phyloP scores from a whole-genome alignment of 2,113 vertebrate genomes.

The Octodon degus region DNA sequence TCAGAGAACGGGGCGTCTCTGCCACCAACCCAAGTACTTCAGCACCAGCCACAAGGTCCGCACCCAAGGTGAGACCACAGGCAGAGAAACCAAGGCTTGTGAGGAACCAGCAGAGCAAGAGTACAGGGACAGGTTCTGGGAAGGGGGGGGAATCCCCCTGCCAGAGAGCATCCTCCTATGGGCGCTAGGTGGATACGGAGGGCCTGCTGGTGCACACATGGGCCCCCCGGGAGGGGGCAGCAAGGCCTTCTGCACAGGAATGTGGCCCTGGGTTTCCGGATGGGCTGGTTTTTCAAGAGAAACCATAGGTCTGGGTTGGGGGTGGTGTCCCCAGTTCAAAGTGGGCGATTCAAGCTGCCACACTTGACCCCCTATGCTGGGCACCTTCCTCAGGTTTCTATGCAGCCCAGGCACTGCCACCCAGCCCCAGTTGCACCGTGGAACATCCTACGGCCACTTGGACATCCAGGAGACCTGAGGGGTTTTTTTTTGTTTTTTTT shows the following conservation, averaged over 20 bases:
- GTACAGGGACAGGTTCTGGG: not conserved
- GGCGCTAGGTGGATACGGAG: not conserved
- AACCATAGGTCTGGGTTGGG: not conserved
- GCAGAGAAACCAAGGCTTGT: rapidly evolving
- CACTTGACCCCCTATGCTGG: not conserved
- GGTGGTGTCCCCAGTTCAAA: not conserved
- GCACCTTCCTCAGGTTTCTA: not conserved
- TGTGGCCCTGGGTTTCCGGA: slow-evolving; percentile 7
- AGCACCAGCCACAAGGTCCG: not conserved
- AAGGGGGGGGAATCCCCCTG: not conserved
- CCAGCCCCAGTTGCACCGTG: rapidly evolving
- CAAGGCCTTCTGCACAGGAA: not conserved
- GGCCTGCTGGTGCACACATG: no score
- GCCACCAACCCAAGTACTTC: no score
- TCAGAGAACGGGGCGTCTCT: not conserved
- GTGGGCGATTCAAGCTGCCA: not conserved
- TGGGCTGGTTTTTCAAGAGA: slow-evolving; percentile 48
- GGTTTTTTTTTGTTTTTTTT: no score
- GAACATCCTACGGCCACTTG: not conserved
- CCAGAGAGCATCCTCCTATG: not conserved
- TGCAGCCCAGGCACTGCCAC: not conserved
- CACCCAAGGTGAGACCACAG: rapidly evolving
- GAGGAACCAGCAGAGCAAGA: rapidly evolving
- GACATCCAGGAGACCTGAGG: not conserved
- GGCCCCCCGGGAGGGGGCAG: not conserved